phyloP scores from a whole-genome alignment of 2,113 vertebrate genomes.

The Recurvirostra avosetta region DNA sequence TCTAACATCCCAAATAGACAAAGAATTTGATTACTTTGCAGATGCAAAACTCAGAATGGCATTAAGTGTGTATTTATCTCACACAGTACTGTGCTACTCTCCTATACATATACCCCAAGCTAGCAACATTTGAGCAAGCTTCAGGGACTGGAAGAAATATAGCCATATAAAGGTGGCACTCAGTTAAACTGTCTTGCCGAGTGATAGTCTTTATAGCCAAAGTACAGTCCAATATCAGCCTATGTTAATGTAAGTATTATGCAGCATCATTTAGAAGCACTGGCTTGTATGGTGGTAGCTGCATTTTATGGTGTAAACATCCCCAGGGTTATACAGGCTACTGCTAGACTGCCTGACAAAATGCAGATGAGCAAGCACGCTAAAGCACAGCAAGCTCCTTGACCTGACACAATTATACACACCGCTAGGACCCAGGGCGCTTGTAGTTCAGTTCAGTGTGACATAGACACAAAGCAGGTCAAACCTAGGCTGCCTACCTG shows the following conservation, averaged over 20 bases:
- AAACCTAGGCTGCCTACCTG: background rate
- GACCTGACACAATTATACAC: rapidly evolving
- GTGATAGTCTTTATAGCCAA: background rate
- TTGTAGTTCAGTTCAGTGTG: background rate
- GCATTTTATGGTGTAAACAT: background rate
- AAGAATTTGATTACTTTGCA: background rate
- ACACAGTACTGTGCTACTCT: background rate
- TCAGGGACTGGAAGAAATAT: background rate
- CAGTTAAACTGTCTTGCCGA: background rate
- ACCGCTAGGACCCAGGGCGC: background rate
- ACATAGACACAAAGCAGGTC: background rate
- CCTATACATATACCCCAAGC: background rate
- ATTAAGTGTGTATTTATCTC: background rate
- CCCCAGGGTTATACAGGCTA: background rate
- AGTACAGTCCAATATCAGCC: background rate
- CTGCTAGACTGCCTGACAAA: background rate
- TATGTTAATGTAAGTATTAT: background rate
- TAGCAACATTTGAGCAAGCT: background rate
- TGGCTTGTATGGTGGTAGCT: background rate
- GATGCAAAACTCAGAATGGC: background rate
- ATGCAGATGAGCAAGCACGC: rapidly evolving
- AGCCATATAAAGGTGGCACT: background rate
- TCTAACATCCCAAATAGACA: background rate
- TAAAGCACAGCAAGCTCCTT: background rate
- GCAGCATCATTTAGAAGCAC: background rate